Percentiles rank a stretch among this genome's conserved stretches.
Conservation (phyloP, 2,888 invertebrate species). For the Chrysolina americana region DNA sequence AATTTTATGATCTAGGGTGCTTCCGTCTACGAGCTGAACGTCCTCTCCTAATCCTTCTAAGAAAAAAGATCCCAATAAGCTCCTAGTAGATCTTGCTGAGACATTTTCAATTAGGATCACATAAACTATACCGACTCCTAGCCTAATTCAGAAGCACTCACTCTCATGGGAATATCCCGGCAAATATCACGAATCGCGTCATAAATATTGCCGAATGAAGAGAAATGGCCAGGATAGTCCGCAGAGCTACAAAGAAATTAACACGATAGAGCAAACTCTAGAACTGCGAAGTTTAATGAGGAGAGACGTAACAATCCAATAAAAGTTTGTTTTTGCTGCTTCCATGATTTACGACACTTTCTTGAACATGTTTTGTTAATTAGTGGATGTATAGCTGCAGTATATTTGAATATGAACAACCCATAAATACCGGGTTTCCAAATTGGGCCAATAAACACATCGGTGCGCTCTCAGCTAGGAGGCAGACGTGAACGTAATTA, state of each 20-base stretch:
- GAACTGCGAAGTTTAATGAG: conserved; percentile 54
- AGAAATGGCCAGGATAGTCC: not conserved
- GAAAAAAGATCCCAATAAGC: too few species aligned
- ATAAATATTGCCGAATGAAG: conserved; percentile 8
- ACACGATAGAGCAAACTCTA: conserved; percentile 20
- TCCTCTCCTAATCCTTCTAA: too few species aligned
- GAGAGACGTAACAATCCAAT: conserved; percentile 54
- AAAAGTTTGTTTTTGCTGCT: conserved; percentile 53
- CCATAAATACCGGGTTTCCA: conserved; percentile 26
- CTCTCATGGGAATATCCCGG: not conserved
- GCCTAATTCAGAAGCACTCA: not conserved
- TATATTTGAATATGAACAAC: conserved; percentile 23
- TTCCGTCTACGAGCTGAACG: too few species aligned
- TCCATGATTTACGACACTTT: conserved; percentile 51
- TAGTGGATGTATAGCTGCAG: conserved; percentile 32
- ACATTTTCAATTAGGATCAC: too few species aligned
- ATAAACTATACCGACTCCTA: too few species aligned
- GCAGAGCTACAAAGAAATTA: conserved; percentile 6
- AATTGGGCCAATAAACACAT: conserved; percentile 26
- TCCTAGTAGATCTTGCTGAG: too few species aligned
- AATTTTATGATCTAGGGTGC: too few species aligned
- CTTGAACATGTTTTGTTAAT: conserved; percentile 47
- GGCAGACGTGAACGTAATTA: conserved; percentile 1
- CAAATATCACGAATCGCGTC: not conserved
- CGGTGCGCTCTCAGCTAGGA: not conserved